Percentiles rank a stretch among this genome's conserved stretches.
phyloP scores from a whole-genome alignment of 2,113 vertebrate species.

The Xiphorhynchus elegans region DNA sequence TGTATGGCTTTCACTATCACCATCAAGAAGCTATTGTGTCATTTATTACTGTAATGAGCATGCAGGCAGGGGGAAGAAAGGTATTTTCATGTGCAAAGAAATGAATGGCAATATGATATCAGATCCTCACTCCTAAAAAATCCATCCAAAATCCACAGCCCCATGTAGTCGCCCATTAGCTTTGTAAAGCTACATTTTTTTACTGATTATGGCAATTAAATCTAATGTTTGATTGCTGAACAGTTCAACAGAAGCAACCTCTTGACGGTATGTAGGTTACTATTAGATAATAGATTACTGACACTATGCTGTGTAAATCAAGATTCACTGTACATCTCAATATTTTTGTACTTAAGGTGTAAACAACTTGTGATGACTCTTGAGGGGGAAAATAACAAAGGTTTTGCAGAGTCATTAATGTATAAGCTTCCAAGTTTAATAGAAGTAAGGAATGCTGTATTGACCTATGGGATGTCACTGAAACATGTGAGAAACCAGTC shows the following conservation, averaged over 20 bases:
- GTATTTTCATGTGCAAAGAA: background rate
- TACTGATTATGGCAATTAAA: background rate
- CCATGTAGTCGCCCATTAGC: accelerated
- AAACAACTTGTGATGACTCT: background rate
- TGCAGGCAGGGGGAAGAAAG: accelerated
- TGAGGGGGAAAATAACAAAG: background rate
- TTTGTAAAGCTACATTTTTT: background rate
- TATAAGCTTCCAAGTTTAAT: background rate
- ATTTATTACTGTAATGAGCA: background rate
- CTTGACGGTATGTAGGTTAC: background rate
- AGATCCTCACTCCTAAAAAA: background rate
- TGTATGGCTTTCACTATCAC: background rate
- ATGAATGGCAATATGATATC: background rate
- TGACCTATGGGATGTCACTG: background rate
- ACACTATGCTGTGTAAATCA: background rate
- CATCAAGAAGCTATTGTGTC: background rate
- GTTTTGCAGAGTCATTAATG: background rate
- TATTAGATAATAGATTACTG: background rate
- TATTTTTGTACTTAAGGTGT: background rate
- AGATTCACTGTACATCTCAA: background rate
- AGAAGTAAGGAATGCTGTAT: background rate
- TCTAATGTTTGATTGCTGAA: background rate
- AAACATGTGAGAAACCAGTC: background rate
- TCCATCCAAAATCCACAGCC: background rate
- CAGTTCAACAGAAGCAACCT: background rate